These are phyloP conservation scores for Macrocentrus cingulum DNA, from an alignment of 1,140 invertebrate genomes.

Conservation along the genomic window DNA sequence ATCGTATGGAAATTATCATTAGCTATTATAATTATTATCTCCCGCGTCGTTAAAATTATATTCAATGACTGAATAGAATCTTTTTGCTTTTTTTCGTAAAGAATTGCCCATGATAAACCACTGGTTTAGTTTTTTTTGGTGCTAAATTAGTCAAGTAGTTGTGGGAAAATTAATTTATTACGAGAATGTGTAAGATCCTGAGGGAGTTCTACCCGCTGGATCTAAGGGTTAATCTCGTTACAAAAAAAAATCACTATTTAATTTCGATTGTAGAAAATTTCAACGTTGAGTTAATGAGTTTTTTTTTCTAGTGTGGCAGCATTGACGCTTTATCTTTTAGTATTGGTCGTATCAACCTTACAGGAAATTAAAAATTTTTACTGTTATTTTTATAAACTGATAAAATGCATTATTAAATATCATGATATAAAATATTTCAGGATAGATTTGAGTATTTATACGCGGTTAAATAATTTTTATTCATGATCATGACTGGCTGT, in stretches of 20 bases:
- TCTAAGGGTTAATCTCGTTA: constrained; percentile 47
- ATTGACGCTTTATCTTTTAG: neutral
- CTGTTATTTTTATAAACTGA: constrained; percentile 49
- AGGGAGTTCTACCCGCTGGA: constrained; percentile 28
- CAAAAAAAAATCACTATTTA: constrained; percentile 27
- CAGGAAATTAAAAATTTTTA: constrained; percentile 19
- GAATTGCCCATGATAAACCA: constrained; percentile 27
- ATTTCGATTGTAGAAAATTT: too few relatives aligned
- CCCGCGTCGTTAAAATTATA: neutral
- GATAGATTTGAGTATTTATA: neutral
- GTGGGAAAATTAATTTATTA: constrained; percentile 37
- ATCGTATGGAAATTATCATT: constrained; percentile 2
- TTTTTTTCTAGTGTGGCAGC: too few relatives aligned
- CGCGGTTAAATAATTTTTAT: too few relatives aligned
- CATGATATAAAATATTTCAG: neutral
- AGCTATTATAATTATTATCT: neutral
- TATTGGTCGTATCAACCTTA: neutral
- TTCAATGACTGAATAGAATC: constrained; percentile 39
- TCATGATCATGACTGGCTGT: too few relatives aligned
- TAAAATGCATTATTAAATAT: constrained; percentile 31
- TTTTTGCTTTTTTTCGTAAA: constrained; percentile 25
- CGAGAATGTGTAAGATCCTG: constrained; percentile 46
- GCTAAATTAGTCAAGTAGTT: constrained; percentile 31
- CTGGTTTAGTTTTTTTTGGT: constrained; percentile 29
- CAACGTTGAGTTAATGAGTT: too few relatives aligned